Base-by-base conservation (phyloP, 2,888 invertebrate species). In the Rhamphomyia laevipes region DNA sequence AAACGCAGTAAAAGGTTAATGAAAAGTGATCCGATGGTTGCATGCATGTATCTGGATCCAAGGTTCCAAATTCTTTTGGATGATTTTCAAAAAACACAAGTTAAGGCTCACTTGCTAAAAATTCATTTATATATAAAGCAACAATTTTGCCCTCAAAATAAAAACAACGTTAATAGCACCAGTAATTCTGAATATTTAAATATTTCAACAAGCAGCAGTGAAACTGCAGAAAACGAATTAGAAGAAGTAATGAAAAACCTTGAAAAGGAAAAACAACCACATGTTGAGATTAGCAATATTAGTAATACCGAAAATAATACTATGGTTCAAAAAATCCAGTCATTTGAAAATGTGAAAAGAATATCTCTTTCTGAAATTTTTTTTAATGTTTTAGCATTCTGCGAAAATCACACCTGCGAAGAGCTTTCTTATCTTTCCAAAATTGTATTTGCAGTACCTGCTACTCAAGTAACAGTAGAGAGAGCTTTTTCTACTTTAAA, bases 11-110 rank as follows among this genome's bases (percentile, higher is more conserved):
- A 43, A 43, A 43, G 15, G 15, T 15, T 43, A 31, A 43, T 27
- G 13, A 23, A 43, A 12, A 43, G 43, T 43, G 43, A 31, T 27
- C 43, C 43, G 16, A 43, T 43, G 43, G 15, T 43, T 12, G 43
- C 43, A 15, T 43, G 43, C 23, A 43, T 43, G 43, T 43, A 43
- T 43, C 15, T 43, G 23, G 30, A 43, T 43, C 31, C 43, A 31
- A 43, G 43, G 15, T 43, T 15, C 27, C 43, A 43, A n/a, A 43
- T 43, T 4, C 27, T 43, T 31, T 31, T 43, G n/a, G 15, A 43
- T 27, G 43, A 43, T 30, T 16, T 7, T 43, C 43, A 43, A 43
- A 31, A 31, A 23, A 27, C 13, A n/a, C 43, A 43, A 43, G 43
- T 31, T 12, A 43, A 43, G 31, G 15, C 23, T 15, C 43, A 43